Conservation (phyloP, 92 coral and sea anemone species). For the Umimayanthus kanabou region DNA sequence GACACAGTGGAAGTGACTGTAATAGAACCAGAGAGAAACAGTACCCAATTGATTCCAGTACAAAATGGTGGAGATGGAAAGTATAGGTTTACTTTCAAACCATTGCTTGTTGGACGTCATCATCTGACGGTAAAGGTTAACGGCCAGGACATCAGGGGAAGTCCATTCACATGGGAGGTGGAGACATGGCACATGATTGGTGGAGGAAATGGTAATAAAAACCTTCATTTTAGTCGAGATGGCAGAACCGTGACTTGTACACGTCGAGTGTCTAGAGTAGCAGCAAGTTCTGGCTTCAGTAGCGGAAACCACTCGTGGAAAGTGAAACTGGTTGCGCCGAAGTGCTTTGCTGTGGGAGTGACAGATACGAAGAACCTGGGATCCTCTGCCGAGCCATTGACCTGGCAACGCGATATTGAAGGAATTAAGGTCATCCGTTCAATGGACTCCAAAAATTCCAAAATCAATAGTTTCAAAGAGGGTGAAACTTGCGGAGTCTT, state of each 20-base stretch:
- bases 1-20: conserved; percentile 11
- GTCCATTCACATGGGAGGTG: conserved; percentile 18
- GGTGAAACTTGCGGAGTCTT: background rate
- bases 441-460: background rate
- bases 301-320: conserved; percentile 42
- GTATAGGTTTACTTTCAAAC: conserved; percentile 36
- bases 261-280: background rate
- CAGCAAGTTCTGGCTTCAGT: background rate
- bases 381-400: background rate
- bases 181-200: background rate
- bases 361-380: background rate
- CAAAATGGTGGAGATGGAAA: conserved; percentile 43
- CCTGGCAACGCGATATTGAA: background rate
- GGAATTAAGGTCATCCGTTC: background rate
- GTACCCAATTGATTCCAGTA: background rate
- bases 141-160: conserved; percentile 22
- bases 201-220: conserved; percentile 6
- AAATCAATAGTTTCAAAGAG: background rate
- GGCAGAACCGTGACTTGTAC: background rate
- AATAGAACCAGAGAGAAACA: background rate
- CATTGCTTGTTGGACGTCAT: conserved; percentile 29
- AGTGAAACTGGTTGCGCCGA: conserved; percentile 2
- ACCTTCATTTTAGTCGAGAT: background rate
- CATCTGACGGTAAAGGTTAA: conserved; percentile 35
- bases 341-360: background rate